Percentiles rank a stretch among this genome's conserved stretches.
phyloP scores from a whole-genome alignment of 2,113 vertebrate species.

The Acanthochromis polyacanthus region DNA sequence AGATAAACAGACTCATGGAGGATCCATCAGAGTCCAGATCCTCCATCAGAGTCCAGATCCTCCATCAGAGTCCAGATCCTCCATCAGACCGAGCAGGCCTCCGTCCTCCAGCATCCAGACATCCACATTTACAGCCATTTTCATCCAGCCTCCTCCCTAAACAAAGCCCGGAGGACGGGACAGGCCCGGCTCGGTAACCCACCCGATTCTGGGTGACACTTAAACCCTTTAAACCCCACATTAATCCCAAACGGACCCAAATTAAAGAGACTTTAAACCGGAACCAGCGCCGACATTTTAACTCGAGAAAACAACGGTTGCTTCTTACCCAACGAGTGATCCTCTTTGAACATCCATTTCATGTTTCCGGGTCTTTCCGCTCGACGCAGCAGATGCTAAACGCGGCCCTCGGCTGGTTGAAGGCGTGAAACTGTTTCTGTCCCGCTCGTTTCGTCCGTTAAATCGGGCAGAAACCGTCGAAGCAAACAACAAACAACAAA shows the following conservation, averaged over 20 bases:
- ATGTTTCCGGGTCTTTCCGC: constrained; percentile 78
- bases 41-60: too few species aligned
- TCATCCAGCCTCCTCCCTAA: too few species aligned
- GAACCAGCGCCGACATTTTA: not conserved
- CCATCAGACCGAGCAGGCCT: too few species aligned
- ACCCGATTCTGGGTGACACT: not conserved
- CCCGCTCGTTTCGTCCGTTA: not conserved
- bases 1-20: too few species aligned
- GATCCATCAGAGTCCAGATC: too few species aligned
- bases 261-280: not conserved
- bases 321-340: constrained; percentile 94
- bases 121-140: too few species aligned
- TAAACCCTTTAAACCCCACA: not conserved
- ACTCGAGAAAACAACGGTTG: not conserved
- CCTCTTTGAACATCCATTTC: constrained; percentile 99
- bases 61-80: too few species aligned
- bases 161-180: too few species aligned
- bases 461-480: not conserved
- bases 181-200: too few species aligned
- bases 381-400: constrained; percentile 23
- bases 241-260: not conserved
- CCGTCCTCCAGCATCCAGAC: too few species aligned
- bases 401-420: not conserved
- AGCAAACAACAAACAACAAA: constrained; percentile 59
- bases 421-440: not conserved